Conservation (phyloP, 2,797 vertebrate species). For the Tangara arthus region DNA sequence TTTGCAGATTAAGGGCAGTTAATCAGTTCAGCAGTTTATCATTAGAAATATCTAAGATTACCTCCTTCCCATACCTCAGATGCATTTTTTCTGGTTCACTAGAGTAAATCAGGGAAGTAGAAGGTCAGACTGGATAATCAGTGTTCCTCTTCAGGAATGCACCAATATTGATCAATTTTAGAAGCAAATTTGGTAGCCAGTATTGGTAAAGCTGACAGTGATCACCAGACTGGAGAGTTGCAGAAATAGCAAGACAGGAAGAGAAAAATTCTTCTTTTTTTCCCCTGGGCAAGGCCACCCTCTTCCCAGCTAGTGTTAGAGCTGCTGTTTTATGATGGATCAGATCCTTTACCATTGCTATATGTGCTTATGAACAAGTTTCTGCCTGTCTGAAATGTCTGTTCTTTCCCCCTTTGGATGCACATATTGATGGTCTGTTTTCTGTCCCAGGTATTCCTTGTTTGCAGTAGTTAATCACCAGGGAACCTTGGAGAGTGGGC, state of each 20-base stretch:
- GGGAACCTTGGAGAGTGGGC: constrained; percentile 97
- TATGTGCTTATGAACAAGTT: background rate
- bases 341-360: background rate
- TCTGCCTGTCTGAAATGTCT: background rate
- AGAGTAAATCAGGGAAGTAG: background rate
- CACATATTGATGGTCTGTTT: background rate
- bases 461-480: constrained; percentile 99
- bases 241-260: background rate
- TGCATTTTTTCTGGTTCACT: background rate
- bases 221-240: background rate
- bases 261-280: background rate
- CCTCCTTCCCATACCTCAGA: background rate
- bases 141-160: background rate
- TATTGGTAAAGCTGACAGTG: background rate
- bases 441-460: constrained; percentile 91
- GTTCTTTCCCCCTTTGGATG: background rate
- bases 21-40: background rate
- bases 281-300: background rate
- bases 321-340: background rate
- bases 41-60: background rate
- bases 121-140: background rate
- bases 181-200: background rate
- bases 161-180: background rate
- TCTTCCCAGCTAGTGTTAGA: background rate
- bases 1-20: background rate